These are phyloP conservation scores for Drosophila aff. DNA, from an alignment of 1,140 invertebrate species.

Conservation along the genomic window DNA sequence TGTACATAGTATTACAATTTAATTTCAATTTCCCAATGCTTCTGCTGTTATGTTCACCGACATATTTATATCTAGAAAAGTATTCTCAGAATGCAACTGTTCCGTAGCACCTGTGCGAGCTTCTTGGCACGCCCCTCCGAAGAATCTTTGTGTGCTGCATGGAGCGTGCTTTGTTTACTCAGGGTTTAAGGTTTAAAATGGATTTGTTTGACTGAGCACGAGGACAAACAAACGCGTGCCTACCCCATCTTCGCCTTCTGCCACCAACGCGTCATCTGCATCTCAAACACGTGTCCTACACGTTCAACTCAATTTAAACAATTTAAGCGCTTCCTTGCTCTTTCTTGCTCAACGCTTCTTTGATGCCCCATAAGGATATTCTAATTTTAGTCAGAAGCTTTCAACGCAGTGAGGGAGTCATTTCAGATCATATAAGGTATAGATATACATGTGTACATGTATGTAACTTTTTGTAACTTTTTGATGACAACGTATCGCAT, in stretches of 20 bases:
- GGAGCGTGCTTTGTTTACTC: constrained; percentile 62
- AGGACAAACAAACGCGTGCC: constrained; percentile 30
- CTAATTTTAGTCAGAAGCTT: not conserved
- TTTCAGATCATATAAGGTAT: not conserved
- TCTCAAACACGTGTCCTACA: constrained; percentile 63
- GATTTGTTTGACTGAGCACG: constrained; percentile 73
- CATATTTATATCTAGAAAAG: no score
- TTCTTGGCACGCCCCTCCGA: no score
- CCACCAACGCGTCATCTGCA: not conserved
- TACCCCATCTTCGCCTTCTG: not conserved
- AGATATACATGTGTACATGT: no score
- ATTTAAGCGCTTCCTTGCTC: constrained; percentile 56
- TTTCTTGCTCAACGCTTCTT: not conserved
- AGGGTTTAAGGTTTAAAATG: constrained; percentile 72
- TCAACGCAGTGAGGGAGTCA: not conserved
- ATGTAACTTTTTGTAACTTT: no score
- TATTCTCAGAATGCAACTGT: no score
- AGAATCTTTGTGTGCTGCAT: no score
- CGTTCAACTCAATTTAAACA: constrained; percentile 68
- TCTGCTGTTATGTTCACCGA: no score
- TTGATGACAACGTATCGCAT: no score
- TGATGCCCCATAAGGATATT: not conserved
- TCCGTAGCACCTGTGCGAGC: no score
- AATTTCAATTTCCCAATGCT: no score
- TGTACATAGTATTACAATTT: no score